Percentiles rank a stretch among this genome's conserved stretches.
Evolutionary conservation across 2,888 invertebrate genomes (phyloP).

Genomic region (Gastracanthus pulcherrimus): DNA sequence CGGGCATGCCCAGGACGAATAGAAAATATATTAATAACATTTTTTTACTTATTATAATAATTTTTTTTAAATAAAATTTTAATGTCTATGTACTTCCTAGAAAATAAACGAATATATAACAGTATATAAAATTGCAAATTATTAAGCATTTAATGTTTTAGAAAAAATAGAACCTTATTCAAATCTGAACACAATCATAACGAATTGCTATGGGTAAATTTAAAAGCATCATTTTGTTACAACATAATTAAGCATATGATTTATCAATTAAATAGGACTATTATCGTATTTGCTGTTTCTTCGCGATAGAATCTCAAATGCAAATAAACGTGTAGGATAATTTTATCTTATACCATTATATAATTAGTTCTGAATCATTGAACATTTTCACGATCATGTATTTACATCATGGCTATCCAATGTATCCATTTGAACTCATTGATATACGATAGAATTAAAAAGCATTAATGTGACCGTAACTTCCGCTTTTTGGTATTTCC

Average conservation of each 20-base stretch:
- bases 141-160: too few species aligned
- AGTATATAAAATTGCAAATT: too few species aligned
- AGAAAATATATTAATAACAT: too few species aligned
- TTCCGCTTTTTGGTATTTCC: constrained; percentile 11
- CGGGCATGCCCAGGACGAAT: too few species aligned
- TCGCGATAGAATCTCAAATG: not conserved
- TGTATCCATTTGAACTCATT: constrained; percentile 1
- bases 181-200: too few species aligned
- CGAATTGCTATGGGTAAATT: too few species aligned
- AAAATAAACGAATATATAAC: not conserved
- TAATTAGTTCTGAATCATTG: constrained; percentile 7
- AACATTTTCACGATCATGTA: not conserved
- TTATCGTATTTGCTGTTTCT: not conserved
- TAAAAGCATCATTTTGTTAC: too few species aligned
- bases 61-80: too few species aligned
- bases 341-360: not conserved
- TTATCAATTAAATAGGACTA: not conserved
- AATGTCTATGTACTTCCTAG: too few species aligned
- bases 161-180: too few species aligned
- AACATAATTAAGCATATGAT: not conserved
- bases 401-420: constrained; percentile 18
- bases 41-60: too few species aligned
- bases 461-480: not conserved
- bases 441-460: not conserved
- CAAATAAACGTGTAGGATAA: not conserved